phyloP scores from a whole-genome alignment of 2,888 invertebrate genomes.

The Epistrophe grossulariae region DNA sequence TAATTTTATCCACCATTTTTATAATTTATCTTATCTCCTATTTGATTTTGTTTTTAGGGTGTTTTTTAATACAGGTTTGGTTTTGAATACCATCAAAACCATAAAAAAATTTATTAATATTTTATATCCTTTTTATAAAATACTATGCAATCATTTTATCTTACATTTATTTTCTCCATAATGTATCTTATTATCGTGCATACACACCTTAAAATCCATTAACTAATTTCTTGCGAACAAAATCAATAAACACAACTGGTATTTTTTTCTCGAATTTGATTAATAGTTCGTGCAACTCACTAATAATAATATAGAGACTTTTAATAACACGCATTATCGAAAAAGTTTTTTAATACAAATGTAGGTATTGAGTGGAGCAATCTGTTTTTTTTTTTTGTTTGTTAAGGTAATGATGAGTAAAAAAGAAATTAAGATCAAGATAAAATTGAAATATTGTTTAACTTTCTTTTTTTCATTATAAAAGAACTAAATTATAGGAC shows the following conservation, averaged over 20 bases:
- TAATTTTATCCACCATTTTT: too few species aligned
- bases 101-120: background rate
- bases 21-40: background rate
- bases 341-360: background rate
- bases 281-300: slow-evolving; percentile 13
- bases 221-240: slow-evolving; percentile 10
- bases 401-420: background rate
- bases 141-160: background rate
- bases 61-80: too few species aligned
- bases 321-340: background rate
- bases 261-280: slow-evolving; percentile 7
- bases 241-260: slow-evolving; percentile 7
- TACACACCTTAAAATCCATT: slow-evolving; percentile 16
- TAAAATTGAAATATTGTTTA: background rate
- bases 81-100: background rate
- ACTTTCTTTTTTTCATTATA: background rate
- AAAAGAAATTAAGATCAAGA: background rate
- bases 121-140: background rate
- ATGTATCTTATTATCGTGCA: background rate
- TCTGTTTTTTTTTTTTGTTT: background rate
- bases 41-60: background rate
- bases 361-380: background rate
- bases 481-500: background rate
- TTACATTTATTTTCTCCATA: background rate
- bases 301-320: background rate